A percentile compares a stretch with the other conserved stretches of the same genome.
Conservation (phyloP, 2,797 vertebrate species). For the Schizopygopsis malacanthus region DNA sequence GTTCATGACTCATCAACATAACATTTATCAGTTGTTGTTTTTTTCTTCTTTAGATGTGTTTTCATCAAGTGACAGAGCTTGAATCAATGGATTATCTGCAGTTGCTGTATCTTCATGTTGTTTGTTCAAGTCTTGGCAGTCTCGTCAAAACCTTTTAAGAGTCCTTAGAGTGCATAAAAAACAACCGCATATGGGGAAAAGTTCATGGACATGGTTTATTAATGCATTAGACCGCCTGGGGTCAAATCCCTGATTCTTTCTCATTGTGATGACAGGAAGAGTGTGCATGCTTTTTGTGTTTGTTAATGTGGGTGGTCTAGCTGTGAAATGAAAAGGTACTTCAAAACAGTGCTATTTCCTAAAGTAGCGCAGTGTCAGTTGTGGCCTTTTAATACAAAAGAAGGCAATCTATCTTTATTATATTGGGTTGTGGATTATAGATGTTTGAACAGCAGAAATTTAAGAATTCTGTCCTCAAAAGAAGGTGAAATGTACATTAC, state of each 20-base stretch:
- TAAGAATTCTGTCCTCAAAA: conserved; percentile 2
- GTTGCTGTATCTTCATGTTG: conserved; percentile 14
- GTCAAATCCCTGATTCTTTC: conserved; percentile 64
- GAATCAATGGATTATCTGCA: conserved; percentile 13
- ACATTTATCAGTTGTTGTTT: background rate
- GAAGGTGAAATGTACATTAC: background rate
- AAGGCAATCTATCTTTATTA: conserved; percentile 20
- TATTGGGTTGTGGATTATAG: conserved; percentile 9
- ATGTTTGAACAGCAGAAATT: conserved; percentile 10
- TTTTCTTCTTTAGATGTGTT: background rate
- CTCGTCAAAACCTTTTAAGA: conserved; percentile 25
- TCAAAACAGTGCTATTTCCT: conserved; percentile 58
- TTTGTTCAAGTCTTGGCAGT: conserved; percentile 1
- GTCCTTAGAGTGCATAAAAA: conserved; percentile 13
- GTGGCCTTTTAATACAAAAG: conserved; percentile 10
- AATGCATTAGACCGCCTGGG: conserved; percentile 40
- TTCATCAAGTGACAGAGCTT: background rate
- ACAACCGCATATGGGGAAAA: conserved; percentile 24
- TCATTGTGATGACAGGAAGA: conserved; percentile 65
- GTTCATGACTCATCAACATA: background rate
- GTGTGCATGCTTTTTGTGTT: conserved; percentile 78
- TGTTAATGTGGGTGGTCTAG: conserved; percentile 84
- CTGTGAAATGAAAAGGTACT: conserved; percentile 68
- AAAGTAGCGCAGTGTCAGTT: conserved; percentile 34
- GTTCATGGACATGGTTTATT: conserved; percentile 49